Conservation (phyloP, 2,113 vertebrate species). For the Pavo muticus region DNA sequence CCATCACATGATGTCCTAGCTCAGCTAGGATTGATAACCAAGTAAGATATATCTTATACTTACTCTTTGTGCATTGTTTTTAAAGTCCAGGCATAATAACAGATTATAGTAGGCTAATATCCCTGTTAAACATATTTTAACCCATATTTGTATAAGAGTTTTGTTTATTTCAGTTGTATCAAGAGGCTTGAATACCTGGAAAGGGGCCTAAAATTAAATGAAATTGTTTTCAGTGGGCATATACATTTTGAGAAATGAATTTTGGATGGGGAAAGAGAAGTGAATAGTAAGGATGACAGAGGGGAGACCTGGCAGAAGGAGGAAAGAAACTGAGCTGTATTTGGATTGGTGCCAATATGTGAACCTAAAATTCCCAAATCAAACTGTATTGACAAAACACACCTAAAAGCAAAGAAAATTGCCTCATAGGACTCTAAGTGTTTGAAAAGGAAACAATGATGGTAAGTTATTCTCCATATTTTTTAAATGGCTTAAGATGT, state of each 20-base stretch:
- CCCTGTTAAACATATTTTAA: accelerated
- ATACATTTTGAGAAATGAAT: neutral
- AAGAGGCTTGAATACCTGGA: neutral
- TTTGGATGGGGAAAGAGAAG: neutral
- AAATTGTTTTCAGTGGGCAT: neutral
- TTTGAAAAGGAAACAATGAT: neutral
- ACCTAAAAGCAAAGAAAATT: neutral
- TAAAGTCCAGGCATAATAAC: neutral
- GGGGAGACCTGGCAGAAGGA: neutral
- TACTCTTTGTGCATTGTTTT: neutral
- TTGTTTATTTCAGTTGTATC: neutral
- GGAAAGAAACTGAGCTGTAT: neutral
- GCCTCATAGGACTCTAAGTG: neutral
- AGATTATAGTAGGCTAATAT: neutral
- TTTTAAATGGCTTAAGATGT: neutral
- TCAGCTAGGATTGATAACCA: neutral
- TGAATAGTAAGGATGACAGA: neutral
- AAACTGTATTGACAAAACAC: neutral
- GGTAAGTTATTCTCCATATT: neutral
- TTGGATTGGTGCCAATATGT: neutral
- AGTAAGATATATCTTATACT: neutral
- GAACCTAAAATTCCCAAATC: neutral
- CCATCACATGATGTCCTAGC: neutral
- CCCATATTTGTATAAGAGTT: neutral
- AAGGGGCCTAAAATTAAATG: neutral